phyloP scores from a whole-genome alignment of 2,797 vertebrate genomes.

The Crypturellus tataupa region DNA sequence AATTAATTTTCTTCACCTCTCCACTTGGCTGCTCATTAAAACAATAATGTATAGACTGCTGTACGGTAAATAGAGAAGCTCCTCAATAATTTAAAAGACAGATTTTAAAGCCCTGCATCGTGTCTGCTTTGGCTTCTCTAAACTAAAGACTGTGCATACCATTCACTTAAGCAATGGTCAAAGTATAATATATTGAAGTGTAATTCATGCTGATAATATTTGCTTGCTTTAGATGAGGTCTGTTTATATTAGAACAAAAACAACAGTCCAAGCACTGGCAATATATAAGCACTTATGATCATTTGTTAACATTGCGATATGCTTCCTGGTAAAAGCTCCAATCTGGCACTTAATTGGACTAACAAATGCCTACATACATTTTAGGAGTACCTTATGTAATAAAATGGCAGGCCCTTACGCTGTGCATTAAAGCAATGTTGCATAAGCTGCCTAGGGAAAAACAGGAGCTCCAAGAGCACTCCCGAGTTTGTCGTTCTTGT shows the following conservation, averaged over 20 bases:
- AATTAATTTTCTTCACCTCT: neutral
- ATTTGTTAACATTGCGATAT: neutral
- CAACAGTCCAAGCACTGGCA: neutral
- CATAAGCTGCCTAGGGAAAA: slow-evolving; percentile 60
- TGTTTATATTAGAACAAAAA: neutral
- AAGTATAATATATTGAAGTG: neutral
- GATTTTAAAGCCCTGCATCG: neutral
- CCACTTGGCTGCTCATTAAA: neutral
- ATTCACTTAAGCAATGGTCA: neutral
- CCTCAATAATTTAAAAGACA: slow-evolving; percentile 14
- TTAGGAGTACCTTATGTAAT: slow-evolving; percentile 58
- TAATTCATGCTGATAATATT: neutral
- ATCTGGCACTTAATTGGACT: neutral
- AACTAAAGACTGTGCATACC: neutral
- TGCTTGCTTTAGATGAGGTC: neutral
- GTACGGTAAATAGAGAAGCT: slow-evolving; percentile 35
- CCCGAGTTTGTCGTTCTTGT: neutral
- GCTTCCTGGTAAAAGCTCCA: neutral
- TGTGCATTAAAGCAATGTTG: slow-evolving; percentile 17
- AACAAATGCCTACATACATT: slow-evolving; percentile 16
- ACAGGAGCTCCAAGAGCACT: slow-evolving; percentile 9
- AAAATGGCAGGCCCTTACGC: slow-evolving; percentile 44
- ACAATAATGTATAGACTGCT: neutral
- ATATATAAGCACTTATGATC: neutral
- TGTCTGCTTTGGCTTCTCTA: neutral